Evolutionary conservation across 2,888 invertebrate genomes (phyloP).

Genomic region (Meiosimyza decipiens): DNA sequence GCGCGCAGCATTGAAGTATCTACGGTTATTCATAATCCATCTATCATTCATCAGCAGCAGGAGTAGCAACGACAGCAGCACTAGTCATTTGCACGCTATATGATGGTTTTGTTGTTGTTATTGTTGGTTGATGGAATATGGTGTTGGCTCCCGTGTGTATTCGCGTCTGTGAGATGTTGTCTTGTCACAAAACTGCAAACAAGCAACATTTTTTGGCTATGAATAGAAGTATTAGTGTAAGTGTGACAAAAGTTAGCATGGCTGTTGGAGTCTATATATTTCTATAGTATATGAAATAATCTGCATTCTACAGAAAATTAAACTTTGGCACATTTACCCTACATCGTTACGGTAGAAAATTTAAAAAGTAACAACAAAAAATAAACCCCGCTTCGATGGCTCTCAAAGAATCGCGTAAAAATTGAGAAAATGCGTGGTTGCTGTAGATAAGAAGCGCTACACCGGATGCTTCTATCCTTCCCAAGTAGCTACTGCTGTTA

Average conservation of each 20-base stretch:
- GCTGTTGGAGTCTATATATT: no score
- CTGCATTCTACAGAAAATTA: no score
- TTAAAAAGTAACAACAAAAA: not conserved
- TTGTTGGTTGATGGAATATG: not conserved
- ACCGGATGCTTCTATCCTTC: slow-evolving; percentile 4
- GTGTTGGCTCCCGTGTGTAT: not conserved
- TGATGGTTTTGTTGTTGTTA: not conserved
- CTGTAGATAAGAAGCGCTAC: slow-evolving; percentile 48
- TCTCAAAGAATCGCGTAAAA: slow-evolving; percentile 28
- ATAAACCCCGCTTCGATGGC: slow-evolving; percentile 8
- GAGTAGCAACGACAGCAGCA: slow-evolving; percentile 8
- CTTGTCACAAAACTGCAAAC: no score
- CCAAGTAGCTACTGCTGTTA: not conserved
- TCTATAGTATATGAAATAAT: no score
- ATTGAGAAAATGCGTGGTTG: slow-evolving; percentile 50
- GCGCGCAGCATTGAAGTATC: slow-evolving; percentile 10
- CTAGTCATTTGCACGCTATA: slow-evolving; percentile 26
- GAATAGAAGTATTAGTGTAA: no score
- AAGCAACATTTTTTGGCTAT: not conserved
- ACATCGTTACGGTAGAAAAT: no score
- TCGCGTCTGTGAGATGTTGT: no score
- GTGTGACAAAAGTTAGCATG: no score
- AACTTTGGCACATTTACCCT: no score
- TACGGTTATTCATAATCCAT: slow-evolving; percentile 45
- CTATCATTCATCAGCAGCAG: slow-evolving; percentile 43